Conservation (phyloP, 2,888 invertebrate species). For the Arrhopalites spinosus region DNA sequence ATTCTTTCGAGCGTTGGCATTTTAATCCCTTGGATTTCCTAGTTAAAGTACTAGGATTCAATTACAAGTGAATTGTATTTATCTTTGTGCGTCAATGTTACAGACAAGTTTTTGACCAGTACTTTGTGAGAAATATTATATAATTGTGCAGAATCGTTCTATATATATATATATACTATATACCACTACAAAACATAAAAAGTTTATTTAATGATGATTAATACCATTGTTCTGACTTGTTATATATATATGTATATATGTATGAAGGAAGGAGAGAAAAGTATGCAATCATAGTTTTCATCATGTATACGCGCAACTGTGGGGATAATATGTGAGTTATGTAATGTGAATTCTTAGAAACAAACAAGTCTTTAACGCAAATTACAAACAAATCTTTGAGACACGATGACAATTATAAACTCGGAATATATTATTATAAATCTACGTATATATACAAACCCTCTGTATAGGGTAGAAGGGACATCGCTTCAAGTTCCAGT, state of each 20-base stretch:
- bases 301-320: conserved; percentile 20
- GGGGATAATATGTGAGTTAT: neutral
- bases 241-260: too few relatives aligned
- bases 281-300: conserved; percentile 15
- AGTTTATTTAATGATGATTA: too few relatives aligned
- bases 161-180: too few relatives aligned
- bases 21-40: conserved; percentile 2
- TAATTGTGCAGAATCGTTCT: too few relatives aligned
- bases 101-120: neutral
- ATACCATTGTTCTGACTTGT: too few relatives aligned
- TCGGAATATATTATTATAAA: neutral
- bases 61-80: conserved; percentile 28
- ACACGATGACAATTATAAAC: neutral
- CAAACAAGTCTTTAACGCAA: too few relatives aligned
- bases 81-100: neutral
- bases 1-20: conserved; percentile 37
- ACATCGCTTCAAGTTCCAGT: conserved; percentile 16
- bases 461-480: too few relatives aligned
- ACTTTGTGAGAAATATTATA: too few relatives aligned
- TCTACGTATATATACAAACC: too few relatives aligned
- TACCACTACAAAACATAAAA: too few relatives aligned
- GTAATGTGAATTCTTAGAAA: neutral
- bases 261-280: neutral
- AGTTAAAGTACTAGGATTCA: neutral
- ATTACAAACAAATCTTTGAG: neutral